phyloP scores from a whole-genome alignment of 1,140 invertebrate genomes.

The Cotesia vestalis region DNA sequence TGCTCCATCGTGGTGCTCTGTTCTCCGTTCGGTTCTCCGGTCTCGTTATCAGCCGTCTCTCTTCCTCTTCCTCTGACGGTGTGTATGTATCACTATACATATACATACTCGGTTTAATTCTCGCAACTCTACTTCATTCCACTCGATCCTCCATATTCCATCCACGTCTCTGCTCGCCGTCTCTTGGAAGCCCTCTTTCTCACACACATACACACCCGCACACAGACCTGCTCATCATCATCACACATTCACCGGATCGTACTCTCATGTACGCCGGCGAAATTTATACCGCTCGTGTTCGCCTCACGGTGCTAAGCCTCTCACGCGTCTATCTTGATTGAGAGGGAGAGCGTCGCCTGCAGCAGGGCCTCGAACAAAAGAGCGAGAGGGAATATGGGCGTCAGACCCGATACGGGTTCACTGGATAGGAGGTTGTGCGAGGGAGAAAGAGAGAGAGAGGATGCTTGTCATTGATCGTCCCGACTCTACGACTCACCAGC shows the following conservation, averaged over 20 bases:
- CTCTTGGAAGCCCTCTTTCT: conserved; percentile 40
- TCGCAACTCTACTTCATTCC: conserved; percentile 17
- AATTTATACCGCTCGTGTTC: conserved; percentile 61
- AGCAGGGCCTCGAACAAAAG: background rate
- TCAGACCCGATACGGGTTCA: background rate
- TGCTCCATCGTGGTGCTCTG: background rate
- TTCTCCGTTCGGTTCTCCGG: conserved; percentile 19
- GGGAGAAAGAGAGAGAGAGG: conserved; percentile 35
- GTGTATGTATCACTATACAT: conserved; percentile 7
- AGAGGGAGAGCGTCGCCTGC: conserved; percentile 49
- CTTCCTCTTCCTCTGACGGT: conserved; percentile 4
- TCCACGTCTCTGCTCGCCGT: conserved; percentile 29
- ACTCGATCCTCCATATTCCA: conserved; percentile 33
- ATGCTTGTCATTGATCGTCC: conserved; percentile 65
- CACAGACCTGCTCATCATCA: too few species aligned
- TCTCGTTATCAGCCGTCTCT: background rate
- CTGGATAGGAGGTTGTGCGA: conserved; percentile 6
- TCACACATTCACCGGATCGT: too few species aligned
- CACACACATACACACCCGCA: conserved; percentile 39
- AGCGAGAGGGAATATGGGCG: conserved; percentile 19
- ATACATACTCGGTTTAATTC: too few species aligned
- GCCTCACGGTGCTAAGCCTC: conserved; percentile 61
- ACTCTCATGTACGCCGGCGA: conserved; percentile 30
- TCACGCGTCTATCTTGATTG: conserved; percentile 64
- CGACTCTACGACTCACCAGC: conserved; percentile 57